These are phyloP conservation scores for Seriola rivoliana DNA, from an alignment of 2,113 vertebrate species.

Conservation along the genomic window DNA sequence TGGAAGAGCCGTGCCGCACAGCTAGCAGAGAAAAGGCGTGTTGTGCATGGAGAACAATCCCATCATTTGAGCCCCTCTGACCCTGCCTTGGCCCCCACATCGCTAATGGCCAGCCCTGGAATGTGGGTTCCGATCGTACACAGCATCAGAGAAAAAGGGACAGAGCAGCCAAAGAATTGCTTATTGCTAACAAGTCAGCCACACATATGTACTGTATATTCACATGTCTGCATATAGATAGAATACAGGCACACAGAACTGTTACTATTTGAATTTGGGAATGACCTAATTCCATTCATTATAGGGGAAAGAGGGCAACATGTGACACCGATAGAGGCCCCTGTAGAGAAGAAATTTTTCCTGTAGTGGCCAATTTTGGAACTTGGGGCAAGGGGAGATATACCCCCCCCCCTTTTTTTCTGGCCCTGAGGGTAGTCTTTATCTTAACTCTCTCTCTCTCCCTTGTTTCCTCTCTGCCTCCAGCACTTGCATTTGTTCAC, in stretches of 20 bases:
- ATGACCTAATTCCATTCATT: conserved; percentile 65
- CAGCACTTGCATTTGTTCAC: conserved; percentile 37
- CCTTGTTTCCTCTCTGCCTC: conserved; percentile 58
- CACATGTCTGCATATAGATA: conserved; percentile 38
- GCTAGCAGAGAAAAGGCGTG: conserved; percentile 90
- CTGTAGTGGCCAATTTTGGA: conserved; percentile 68
- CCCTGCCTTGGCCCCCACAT: conserved; percentile 92
- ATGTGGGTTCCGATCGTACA: conserved; percentile 86
- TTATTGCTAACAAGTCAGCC: conserved; percentile 23
- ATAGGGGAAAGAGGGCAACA: conserved; percentile 34
- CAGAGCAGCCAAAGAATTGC: conserved; percentile 39
- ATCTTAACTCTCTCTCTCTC: conserved; percentile 31
- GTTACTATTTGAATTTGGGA: conserved; percentile 49
- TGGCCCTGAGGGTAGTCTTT: conserved; percentile 48
- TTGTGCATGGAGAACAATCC: conserved; percentile 95
- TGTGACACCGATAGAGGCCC: conserved; percentile 49
- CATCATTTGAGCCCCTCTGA: conserved; percentile 91
- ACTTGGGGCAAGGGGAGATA: conserved; percentile 30
- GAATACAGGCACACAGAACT: conserved; percentile 20
- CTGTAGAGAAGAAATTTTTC: conserved; percentile 60
- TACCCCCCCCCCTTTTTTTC: conserved; percentile 16
- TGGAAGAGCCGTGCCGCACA: conserved; percentile 57
- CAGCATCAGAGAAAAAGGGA: conserved; percentile 33
- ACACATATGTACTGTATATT: conserved; percentile 31
- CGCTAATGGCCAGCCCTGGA: conserved; percentile 94